phyloP scores from a whole-genome alignment of 1,140 invertebrate genomes.

The Nomia melanderi region DNA sequence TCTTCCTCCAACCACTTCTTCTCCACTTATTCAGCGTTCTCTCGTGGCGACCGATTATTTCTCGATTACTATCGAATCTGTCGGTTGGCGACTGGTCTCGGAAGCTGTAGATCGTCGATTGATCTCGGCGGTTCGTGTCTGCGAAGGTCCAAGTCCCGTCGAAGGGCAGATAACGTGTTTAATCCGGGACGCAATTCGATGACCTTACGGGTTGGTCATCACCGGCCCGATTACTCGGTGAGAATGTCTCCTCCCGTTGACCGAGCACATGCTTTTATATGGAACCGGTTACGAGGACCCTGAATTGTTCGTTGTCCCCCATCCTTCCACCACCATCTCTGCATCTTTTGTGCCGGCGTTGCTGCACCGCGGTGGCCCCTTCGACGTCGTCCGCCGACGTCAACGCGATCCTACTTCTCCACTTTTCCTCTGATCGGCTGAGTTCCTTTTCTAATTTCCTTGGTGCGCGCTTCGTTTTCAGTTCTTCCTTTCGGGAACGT shows the following conservation, averaged over 20 bases:
- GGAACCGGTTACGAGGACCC: conserved; percentile 70
- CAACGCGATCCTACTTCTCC: not conserved
- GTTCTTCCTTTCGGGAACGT: not conserved
- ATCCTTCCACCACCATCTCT: conserved; percentile 31
- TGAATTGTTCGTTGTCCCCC: conserved; percentile 72
- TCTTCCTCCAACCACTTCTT: too few species aligned
- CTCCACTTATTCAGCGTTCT: too few species aligned
- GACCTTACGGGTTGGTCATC: conserved; percentile 52
- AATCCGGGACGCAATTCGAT: conserved; percentile 3
- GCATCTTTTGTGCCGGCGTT: conserved; percentile 25
- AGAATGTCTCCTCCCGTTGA: conserved; percentile 72
- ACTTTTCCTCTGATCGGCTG: not conserved
- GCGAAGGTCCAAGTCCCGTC: not conserved
- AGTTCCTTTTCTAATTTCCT: not conserved
- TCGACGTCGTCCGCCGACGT: not conserved
- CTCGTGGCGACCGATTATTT: too few species aligned
- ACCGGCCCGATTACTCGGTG: conserved; percentile 60
- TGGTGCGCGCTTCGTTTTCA: not conserved
- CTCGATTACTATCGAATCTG: too few species aligned
- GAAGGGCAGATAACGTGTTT: not conserved
- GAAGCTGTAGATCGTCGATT: not conserved
- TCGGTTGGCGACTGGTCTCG: too few species aligned
- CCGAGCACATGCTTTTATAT: conserved; percentile 74
- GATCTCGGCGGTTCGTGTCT: not conserved
- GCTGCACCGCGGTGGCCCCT: conserved; percentile 1